Evolutionary conservation across 2,797 vertebrate genomes (phyloP), one percentile per base, ranked within the genome.

Genomic region (Pipistrellus pipistrellus): DNA sequence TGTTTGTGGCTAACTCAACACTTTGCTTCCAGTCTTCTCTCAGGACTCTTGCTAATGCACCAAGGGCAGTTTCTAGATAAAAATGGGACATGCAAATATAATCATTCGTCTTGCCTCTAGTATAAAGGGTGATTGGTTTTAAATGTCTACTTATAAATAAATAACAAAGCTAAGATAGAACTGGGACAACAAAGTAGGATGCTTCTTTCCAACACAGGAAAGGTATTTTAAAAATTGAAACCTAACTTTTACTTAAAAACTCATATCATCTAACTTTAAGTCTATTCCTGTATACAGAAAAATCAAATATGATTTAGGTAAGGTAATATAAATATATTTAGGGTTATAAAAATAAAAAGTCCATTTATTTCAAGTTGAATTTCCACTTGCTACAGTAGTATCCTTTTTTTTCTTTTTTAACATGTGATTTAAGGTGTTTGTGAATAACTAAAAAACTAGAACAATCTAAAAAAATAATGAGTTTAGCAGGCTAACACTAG

Each of bases 21-120:
- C 99, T 99, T 97, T 99, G 99, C 97, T 99, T 99, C 99, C 99
- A 99, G 97, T 99, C 99, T 97, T 99, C 99, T 97, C 99, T 98
- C 95, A 99, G 97, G 44, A 99, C 99, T 97, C 99, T 98, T 86
- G 99, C 99, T 97, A 99, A 97, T 0, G 99, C 99, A 91, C 99
- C 99, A 20, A 99, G 97, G 5, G 98, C 99, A 62, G 98, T 98
- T 98, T 99, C 99, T 99, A 97, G 95, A 97, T n/a, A 83, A 91
- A 93, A 53, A 92, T 66, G 44, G 73, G 95, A 94, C 9, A 23
- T 76, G 55, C 57, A 73, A 71, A 92, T 95, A 85, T 46, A 41
- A 91, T 82, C 88, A 92, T 48, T 90, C 21, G 10, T 46, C 32
- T 90, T 62, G 41, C 73, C 69, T 93, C 48, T 96, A 41, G n/a